Evolutionary conservation across 1,140 invertebrate species (phyloP), one percentile per base, ranked within the genome.

Genomic region (Thalassaphorura encarpata): DNA sequence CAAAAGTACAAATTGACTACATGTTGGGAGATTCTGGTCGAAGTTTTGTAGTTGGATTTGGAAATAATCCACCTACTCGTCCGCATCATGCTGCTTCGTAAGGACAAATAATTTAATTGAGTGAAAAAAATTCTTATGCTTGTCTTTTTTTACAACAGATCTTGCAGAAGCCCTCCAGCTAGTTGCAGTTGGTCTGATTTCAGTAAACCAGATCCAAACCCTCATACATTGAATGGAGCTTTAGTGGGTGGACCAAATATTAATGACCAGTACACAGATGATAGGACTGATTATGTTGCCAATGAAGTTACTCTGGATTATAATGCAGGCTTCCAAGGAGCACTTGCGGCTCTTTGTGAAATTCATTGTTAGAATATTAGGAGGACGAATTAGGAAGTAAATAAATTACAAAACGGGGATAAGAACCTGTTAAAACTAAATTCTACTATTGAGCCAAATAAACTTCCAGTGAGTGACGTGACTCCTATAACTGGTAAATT

Each of bases 281-380:
- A 58, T n/a, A 67, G 78, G 43, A 70, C 75, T 49, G 76, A 79
- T 23, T 78, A 73, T 60, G 67, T 77, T 11, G 75, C 75, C 56
- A 79, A 77, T n/a, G 77, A 78, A 58, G 77, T 79, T 3, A 77
- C 76, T 5, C 59, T 79, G 19, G 76, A 80, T 54, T 79, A 76
- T 62, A 80, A 79, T 61, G 77, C 76, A 5, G 78, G 77, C 2
- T 79, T 79, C 61, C 77, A 78, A 33, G 40, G 45, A 27, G 52
- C 60, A 1, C 31, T 61, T 13, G 55, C 60, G 39, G 55, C 18
- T 23, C 41, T 61, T 24, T 50, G 40, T 28, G 11, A 42, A 24
- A 21, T 57, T 36, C 33, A 36, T n/a, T 36, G 33, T n/a, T 36
- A n/a, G n/a, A 36, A n/a, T n/a, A n/a, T n/a, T n/a, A n/a, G n/a